Percentiles rank a stretch among this genome's conserved stretches.
phyloP scores from a whole-genome alignment of 2,888 invertebrate genomes.

The Caenorhabditis angaria region DNA sequence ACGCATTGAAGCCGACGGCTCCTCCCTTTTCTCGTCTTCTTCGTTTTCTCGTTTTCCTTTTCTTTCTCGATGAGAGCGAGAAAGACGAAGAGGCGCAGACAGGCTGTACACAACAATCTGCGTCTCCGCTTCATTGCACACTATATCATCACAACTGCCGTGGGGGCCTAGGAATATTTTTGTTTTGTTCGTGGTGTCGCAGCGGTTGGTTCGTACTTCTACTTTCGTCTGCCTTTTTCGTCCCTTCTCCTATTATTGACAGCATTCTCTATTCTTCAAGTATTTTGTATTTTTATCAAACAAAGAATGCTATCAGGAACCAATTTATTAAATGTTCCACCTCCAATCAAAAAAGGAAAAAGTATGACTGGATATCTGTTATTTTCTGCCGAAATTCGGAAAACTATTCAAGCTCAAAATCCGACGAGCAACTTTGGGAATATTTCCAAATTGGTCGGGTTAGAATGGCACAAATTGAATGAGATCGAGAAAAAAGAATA shows the following conservation, averaged over 20 bases:
- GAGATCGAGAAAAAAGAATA: not conserved
- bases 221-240: not conserved
- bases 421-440: not conserved
- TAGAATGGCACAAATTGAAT: not conserved
- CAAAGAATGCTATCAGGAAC: not conserved
- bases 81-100: not conserved
- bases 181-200: conserved; percentile 4
- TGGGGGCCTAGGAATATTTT: conserved; percentile 1
- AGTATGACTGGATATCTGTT: conserved; percentile 2
- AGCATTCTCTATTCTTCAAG: not conserved
- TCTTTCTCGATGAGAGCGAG: too few relatives aligned
- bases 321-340: not conserved
- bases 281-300: not conserved
- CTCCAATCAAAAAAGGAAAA: not conserved
- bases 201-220: conserved; percentile 1
- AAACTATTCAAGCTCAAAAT: not conserved
- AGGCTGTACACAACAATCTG: not conserved
- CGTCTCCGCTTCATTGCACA: not conserved
- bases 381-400: not conserved
- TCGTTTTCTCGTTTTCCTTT: too few relatives aligned
- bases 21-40: not conserved
- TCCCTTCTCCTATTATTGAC: conserved; percentile 2
- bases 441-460: not conserved
- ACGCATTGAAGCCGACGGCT: not conserved
- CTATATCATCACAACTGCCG: not conserved